Evolutionary conservation across 2,113 vertebrate species (phyloP).

Genomic region (Apteryx owenii): DNA sequence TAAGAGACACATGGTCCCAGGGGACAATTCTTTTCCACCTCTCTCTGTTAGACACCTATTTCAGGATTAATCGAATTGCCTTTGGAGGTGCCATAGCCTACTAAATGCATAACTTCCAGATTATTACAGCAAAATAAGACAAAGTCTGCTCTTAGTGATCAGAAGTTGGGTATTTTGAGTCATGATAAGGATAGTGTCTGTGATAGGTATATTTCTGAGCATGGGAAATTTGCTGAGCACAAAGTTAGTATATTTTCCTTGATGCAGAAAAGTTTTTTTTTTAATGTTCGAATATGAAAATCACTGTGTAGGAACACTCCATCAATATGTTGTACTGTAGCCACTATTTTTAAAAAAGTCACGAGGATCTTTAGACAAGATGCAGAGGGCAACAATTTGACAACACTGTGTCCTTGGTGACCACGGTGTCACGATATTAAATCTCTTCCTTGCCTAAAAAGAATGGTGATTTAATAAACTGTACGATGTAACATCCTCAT

Average conservation of each 20-base stretch:
- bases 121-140: not conserved
- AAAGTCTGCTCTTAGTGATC: not conserved
- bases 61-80: not conserved
- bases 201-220: not conserved
- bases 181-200: not conserved
- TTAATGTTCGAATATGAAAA: not conserved
- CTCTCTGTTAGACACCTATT: not conserved
- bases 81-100: not conserved
- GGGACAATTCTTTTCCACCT: not conserved
- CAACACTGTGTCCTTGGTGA: not conserved
- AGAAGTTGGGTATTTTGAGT: not conserved
- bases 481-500: not conserved
- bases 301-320: not conserved
- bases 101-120: not conserved
- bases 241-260: not conserved
- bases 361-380: not conserved
- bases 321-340: not conserved
- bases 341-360: not conserved
- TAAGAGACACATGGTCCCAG: not conserved
- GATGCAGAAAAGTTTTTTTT: not conserved
- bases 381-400: not conserved
- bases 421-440: accelerated
- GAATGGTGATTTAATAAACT: not conserved
- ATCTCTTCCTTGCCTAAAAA: not conserved
- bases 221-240: not conserved